Evolutionary conservation across 2,113 vertebrate genomes (phyloP).

Genomic region (Phrynosoma blainvillii): DNA sequence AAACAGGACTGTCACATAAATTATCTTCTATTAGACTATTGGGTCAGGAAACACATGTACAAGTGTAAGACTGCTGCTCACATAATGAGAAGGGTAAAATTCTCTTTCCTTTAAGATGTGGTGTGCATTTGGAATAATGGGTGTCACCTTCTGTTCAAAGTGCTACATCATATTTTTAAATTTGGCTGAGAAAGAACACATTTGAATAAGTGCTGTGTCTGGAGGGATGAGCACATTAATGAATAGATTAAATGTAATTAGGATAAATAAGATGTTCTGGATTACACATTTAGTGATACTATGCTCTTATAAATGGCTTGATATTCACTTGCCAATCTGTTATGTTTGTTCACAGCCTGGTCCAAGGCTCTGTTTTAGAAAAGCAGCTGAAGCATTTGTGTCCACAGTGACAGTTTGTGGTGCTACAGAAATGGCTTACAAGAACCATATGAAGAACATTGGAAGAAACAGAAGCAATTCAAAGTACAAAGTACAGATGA

Average conservation of each 20-base stretch:
- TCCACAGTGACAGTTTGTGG: not conserved
- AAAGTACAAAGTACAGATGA: not conserved
- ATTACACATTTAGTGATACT: conserved; percentile 28
- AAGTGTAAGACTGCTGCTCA: not conserved
- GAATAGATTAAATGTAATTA: conserved; percentile 39
- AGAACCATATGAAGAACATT: not conserved
- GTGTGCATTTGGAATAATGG: conserved; percentile 3
- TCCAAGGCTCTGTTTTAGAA: not conserved
- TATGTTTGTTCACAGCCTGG: not conserved
- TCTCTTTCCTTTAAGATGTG: conserved; percentile 5
- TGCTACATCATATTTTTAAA: conserved; percentile 4
- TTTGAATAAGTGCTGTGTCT: conserved; percentile 32
- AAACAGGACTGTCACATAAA: conserved; percentile 22
- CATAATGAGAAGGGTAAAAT: conserved; percentile 11
- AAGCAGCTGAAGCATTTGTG: not conserved
- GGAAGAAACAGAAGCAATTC: not conserved
- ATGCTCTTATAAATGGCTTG: conserved; percentile 17
- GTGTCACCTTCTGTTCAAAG: conserved; percentile 24
- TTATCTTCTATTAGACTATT: conserved; percentile 17
- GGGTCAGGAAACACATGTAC: conserved; percentile 4
- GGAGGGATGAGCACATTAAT: conserved; percentile 25
- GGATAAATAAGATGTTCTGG: conserved; percentile 26
- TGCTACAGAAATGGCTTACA: not conserved
- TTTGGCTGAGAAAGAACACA: conserved; percentile 12
- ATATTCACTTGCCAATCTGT: conserved; percentile 10